These are phyloP conservation scores for Petrosia ficiformis DNA, from an alignment of 37 sponge, comb jelly and placozoan species.

Conservation along the genomic window DNA sequence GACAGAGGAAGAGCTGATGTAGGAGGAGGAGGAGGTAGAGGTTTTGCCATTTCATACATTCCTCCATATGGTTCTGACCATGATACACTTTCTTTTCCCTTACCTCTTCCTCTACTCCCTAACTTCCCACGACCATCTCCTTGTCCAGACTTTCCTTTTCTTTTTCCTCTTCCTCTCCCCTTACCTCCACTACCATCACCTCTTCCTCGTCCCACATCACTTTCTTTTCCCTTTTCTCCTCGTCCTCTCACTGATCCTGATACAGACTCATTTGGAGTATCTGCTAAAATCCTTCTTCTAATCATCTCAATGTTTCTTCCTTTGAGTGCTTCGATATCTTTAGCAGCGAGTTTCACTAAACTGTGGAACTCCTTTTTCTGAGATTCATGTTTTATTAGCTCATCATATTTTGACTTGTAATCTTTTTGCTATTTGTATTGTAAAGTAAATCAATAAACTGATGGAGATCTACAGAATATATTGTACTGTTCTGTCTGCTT, in stretches of 20 bases:
- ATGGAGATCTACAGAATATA: too few species aligned
- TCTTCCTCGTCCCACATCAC: background rate
- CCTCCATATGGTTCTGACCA: background rate
- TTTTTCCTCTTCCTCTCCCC: background rate
- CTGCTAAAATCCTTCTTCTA: background rate
- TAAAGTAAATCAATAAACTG: too few species aligned
- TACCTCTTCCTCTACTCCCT: background rate
- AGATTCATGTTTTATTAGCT: background rate
- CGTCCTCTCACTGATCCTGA: background rate
- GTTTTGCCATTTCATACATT: too few species aligned
- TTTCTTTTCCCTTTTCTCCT: background rate
- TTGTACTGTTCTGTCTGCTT: too few species aligned
- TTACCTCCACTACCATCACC: background rate
- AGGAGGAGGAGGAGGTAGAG: too few species aligned
- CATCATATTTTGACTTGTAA: background rate
- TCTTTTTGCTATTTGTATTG: background rate
- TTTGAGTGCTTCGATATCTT: background rate
- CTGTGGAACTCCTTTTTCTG: background rate
- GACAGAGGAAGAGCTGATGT: too few species aligned
- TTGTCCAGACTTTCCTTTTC: background rate
- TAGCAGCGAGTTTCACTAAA: background rate
- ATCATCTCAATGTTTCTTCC: background rate
- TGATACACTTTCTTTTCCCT: background rate
- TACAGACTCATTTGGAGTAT: background rate
- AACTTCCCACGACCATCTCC: background rate